phyloP scores from a whole-genome alignment of 1,140 invertebrate species.

The Portunus trituberculatus region DNA sequence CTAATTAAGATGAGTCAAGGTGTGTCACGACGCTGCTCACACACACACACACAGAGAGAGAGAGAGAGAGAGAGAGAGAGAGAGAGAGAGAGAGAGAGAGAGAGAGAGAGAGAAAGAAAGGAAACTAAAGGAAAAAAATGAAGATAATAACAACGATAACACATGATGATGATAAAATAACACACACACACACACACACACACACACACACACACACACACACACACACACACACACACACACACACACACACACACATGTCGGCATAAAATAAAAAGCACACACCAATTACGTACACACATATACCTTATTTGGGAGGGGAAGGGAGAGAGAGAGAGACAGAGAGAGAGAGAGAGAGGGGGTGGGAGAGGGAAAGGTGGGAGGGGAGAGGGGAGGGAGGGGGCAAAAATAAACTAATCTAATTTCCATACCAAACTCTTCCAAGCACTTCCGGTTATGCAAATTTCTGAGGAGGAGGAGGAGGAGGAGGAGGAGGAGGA shows the following conservation, averaged over 20 bases:
- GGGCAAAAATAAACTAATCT: too few relatives aligned
- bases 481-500: neutral
- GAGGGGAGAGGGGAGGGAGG: too few relatives aligned
- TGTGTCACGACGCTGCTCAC: too few relatives aligned
- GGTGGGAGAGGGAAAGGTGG: too few relatives aligned
- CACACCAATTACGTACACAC: neutral
- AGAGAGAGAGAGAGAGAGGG: too few relatives aligned
- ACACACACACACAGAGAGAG: conserved; percentile 13
- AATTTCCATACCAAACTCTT: too few relatives aligned
- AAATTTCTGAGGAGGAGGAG: neutral
- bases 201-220: neutral
- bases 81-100: conserved; percentile 52
- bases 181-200: neutral
- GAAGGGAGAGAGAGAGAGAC: too few relatives aligned
- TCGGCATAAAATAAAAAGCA: neutral
- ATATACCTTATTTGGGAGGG: neutral
- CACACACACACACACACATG: conserved; percentile 34
- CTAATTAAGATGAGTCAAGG: too few relatives aligned
- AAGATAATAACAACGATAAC: too few relatives aligned
- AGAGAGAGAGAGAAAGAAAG: conserved; percentile 44
- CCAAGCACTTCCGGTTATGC: too few relatives aligned
- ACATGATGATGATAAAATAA: too few relatives aligned
- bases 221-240: conserved; percentile 35
- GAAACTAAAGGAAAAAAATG: too few relatives aligned
- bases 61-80: conserved; percentile 52